Conservation (phyloP, 2,888 invertebrate species). For the Bugula neritina region DNA sequence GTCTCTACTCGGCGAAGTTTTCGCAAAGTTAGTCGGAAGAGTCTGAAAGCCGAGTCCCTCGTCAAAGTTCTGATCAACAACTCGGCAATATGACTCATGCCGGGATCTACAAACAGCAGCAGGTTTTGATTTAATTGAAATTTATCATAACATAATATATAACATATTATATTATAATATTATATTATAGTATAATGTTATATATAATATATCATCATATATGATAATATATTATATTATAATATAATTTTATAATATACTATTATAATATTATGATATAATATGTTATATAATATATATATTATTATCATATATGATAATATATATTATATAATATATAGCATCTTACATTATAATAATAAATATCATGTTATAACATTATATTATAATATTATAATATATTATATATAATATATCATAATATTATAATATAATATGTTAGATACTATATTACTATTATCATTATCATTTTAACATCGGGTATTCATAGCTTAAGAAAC, state of each 20-base stretch:
- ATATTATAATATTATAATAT: too few species aligned
- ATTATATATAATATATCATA: too few species aligned
- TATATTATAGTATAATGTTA: background rate
- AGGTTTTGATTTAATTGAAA: background rate
- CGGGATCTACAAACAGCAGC: slow-evolving; percentile 2
- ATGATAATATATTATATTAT: background rate
- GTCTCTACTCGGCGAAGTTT: background rate
- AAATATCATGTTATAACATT: too few species aligned
- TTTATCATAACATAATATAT: background rate
- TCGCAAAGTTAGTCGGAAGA: background rate
- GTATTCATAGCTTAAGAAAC: too few species aligned
- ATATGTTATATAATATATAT: background rate
- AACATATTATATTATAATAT: background rate
- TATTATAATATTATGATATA: background rate
- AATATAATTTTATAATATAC: background rate
- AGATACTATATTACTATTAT: too few species aligned
- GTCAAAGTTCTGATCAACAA: slow-evolving; percentile 18
- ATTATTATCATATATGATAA: background rate
- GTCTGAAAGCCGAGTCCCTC: background rate
- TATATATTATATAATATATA: too few species aligned
- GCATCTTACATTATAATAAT: too few species aligned
- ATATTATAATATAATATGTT: too few species aligned
- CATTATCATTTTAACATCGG: too few species aligned
- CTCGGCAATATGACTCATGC: slow-evolving; percentile 22
- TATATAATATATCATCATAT: background rate